Evolutionary conservation across 2,797 vertebrate species (phyloP).

Genomic region (Protonibea diacanthus): DNA sequence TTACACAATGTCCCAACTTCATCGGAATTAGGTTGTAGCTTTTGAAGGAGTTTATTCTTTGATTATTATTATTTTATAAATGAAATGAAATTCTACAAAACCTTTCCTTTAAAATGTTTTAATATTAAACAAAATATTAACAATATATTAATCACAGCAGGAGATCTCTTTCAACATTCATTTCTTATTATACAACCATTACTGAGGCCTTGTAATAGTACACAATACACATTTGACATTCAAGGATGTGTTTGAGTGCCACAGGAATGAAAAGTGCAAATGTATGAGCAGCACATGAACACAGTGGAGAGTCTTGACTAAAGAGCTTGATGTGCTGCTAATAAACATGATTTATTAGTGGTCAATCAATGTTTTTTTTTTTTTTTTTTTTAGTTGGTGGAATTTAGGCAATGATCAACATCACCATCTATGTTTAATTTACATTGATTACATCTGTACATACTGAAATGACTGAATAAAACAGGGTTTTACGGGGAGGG

Average conservation of each 20-base stretch:
- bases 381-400: not conserved
- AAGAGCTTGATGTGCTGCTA: conserved; percentile 10
- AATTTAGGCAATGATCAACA: conserved; percentile 11
- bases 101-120: conserved; percentile 15
- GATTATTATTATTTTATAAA: no score
- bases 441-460: not conserved
- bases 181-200: conserved; percentile 3
- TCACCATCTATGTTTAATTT: not conserved
- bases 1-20: no score
- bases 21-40: no score
- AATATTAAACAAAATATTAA: conserved; percentile 40
- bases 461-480: not conserved
- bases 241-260: not conserved
- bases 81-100: rapidly evolving
- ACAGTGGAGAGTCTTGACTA: not conserved
- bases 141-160: conserved; percentile 10
- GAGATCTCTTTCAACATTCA: conserved; percentile 2
- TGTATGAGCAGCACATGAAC: conserved; percentile 11
- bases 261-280: conserved; percentile 29
- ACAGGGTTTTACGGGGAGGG: no score
- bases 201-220: not conserved
- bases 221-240: conserved; percentile 26
- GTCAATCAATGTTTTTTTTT: not conserved
- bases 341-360: not conserved
- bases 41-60: not conserved